Evolutionary conservation across 2,113 vertebrate genomes (phyloP).

Genomic region (Shinisaurus crocodilurus): DNA sequence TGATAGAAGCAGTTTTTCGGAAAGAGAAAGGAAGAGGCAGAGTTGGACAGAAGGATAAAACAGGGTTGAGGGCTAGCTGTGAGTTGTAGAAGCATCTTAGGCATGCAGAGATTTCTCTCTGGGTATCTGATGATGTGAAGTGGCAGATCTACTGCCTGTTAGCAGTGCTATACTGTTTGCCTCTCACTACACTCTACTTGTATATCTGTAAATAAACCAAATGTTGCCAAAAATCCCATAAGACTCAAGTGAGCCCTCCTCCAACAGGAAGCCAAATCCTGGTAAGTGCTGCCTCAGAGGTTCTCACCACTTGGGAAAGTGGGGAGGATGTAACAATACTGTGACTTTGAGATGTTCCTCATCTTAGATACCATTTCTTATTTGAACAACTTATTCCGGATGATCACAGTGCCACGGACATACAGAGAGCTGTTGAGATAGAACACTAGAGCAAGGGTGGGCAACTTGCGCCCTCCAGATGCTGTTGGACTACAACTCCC

Average conservation of each 20-base stretch:
- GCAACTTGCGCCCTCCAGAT: not conserved
- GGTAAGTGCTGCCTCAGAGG: not conserved
- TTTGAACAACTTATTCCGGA: not conserved
- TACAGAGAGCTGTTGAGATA: not conserved
- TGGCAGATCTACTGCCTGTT: not conserved
- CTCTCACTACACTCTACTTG: not conserved
- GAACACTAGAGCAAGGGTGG: not conserved
- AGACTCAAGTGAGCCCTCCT: not conserved
- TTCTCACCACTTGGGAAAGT: no score
- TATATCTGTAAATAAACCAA: not conserved
- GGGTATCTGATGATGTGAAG: not conserved
- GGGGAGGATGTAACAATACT: not conserved
- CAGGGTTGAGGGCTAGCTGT: not conserved
- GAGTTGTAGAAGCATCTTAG: not conserved
- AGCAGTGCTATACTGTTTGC: not conserved
- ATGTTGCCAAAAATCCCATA: not conserved
- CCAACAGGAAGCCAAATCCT: not conserved
- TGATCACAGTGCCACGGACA: not conserved
- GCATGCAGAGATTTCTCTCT: not conserved
- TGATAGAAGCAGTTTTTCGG: no score
- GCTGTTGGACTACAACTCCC: not conserved
- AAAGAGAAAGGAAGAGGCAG: no score
- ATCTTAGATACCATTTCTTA: not conserved
- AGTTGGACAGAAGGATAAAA: no score
- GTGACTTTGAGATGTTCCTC: not conserved